These are phyloP conservation scores for Microctonus hyperodae DNA, from an alignment of 2,888 invertebrate genomes.

Conservation along the genomic window DNA sequence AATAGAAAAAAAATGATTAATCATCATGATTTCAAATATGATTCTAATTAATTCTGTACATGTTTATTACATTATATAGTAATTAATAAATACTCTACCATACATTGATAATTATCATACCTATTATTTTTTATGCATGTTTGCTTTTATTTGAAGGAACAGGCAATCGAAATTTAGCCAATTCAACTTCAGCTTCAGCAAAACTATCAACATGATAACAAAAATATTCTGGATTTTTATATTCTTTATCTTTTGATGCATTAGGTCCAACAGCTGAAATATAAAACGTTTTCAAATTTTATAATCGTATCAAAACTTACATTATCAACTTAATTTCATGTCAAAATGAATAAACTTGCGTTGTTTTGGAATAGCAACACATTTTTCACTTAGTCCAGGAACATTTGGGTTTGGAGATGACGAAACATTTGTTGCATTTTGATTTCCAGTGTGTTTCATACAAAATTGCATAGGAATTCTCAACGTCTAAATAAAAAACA, in stretches of 20 bases:
- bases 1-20: neutral
- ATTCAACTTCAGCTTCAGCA: conserved; percentile 86
- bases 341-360: conserved; percentile 46
- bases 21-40: neutral
- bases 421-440: conserved; percentile 34
- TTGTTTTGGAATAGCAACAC: conserved; percentile 49
- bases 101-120: neutral
- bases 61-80: conserved; percentile 23
- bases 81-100: conserved; percentile 30
- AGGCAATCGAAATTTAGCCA: conserved; percentile 79
- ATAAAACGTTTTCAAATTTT: neutral
- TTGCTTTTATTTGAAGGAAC: conserved; percentile 71
- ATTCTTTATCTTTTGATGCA: conserved; percentile 74
- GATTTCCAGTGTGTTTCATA: conserved; percentile 19
- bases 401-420: conserved; percentile 64
- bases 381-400: conserved; percentile 69
- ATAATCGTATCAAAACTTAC: neutral
- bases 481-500: neutral
- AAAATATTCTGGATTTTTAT: conserved; percentile 90
- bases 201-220: conserved; percentile 79
- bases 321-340: conserved; percentile 5
- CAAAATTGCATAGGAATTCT: conserved; percentile 25
- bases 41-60: conserved; percentile 21
- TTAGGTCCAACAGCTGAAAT: conserved; percentile 73
- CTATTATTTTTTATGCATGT: conserved; percentile 32